Percentiles rank a stretch among this genome's conserved stretches.
Conservation (phyloP, 2,888 invertebrate species). For the Eurytoma californica region DNA sequence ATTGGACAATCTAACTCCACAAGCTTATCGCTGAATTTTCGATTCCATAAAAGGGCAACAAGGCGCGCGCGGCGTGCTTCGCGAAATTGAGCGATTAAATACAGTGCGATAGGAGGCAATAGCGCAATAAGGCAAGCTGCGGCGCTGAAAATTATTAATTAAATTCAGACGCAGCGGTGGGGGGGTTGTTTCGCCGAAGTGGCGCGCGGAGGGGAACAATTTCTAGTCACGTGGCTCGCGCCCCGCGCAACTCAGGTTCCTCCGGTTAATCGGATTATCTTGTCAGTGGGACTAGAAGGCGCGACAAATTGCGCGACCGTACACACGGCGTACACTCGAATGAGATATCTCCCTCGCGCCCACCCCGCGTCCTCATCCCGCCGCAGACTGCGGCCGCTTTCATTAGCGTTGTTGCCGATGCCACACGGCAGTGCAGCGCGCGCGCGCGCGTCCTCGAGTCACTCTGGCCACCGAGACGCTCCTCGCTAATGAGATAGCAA, state of each 20-base stretch:
- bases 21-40: no score
- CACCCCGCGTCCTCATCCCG: conserved; percentile 25
- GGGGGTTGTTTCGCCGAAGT: neutral
- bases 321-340: neutral
- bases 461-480: neutral
- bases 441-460: conserved; percentile 4
- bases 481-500: conserved; percentile 63
- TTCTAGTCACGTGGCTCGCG: conserved; percentile 41
- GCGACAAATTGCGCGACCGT: conserved; percentile 46
- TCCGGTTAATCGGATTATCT: conserved; percentile 51
- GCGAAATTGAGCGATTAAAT: no score
- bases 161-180: conserved; percentile 14
- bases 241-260: conserved; percentile 21
- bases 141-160: conserved; percentile 28
- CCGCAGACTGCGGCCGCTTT: conserved; percentile 49
- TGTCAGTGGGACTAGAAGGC: conserved; percentile 24
- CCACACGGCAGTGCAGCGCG: conserved; percentile 1
- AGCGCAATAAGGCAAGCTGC: conserved; percentile 13
- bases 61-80: no score
- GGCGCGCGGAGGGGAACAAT: conserved; percentile 18
- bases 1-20: no score
- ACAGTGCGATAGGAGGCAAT: neutral
- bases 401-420: conserved; percentile 33
- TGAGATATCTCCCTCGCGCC: no score
- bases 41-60: no score